phyloP scores from a whole-genome alignment of 2,797 vertebrate genomes.

The Loris lydekkerianus region DNA sequence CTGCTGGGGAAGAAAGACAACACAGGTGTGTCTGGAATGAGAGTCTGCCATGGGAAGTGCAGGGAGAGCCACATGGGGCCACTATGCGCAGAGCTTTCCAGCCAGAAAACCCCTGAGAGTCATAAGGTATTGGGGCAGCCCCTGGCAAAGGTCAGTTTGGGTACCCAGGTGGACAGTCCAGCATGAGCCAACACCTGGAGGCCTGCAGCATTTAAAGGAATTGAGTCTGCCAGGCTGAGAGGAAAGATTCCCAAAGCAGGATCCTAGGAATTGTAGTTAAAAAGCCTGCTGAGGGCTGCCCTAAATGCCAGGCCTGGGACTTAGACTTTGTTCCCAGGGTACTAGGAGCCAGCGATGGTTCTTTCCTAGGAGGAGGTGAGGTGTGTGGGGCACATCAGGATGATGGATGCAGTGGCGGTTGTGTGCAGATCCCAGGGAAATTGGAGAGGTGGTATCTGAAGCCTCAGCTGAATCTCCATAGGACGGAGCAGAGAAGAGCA shows the following conservation, averaged over 20 bases:
- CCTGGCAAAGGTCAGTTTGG: rapidly evolving
- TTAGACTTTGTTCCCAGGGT: background rate
- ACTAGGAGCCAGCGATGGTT: rapidly evolving
- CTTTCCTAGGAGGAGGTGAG: rapidly evolving
- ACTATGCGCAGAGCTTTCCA: rapidly evolving
- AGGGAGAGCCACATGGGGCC: rapidly evolving
- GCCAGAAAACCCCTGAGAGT: background rate
- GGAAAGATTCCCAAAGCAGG: background rate
- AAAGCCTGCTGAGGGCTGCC: background rate
- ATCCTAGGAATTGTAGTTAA: background rate
- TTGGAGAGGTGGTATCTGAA: rapidly evolving
- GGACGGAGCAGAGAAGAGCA: too few species aligned
- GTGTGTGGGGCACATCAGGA: too few species aligned
- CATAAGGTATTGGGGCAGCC: rapidly evolving
- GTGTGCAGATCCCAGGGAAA: rapidly evolving
- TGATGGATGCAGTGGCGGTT: rapidly evolving
- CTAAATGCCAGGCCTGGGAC: rapidly evolving
- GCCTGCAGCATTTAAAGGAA: rapidly evolving
- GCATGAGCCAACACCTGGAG: background rate
- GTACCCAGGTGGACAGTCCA: rapidly evolving
- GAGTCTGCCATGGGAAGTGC: rapidly evolving
- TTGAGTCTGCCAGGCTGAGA: background rate
- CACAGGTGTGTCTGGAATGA: rapidly evolving
- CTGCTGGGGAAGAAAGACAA: rapidly evolving
- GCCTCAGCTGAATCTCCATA: background rate